These are phyloP conservation scores for Deilephila porcellus DNA, from an alignment of 2,888 invertebrate species.

Conservation along the genomic window DNA sequence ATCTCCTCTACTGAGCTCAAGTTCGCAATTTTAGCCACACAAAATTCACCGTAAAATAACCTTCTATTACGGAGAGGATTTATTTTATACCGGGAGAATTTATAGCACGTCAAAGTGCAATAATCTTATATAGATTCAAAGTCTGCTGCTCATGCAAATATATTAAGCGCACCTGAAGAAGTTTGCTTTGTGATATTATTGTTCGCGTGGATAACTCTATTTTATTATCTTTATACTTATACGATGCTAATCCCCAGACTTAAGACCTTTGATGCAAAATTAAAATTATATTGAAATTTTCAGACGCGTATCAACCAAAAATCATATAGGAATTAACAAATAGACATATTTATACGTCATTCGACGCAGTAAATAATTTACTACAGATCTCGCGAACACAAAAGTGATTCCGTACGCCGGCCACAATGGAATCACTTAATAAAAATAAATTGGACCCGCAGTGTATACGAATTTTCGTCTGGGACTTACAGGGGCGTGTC, in stretches of 20 bases:
- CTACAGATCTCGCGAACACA: background rate
- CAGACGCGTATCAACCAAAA: no score
- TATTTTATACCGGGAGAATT: background rate
- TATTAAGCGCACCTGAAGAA: background rate
- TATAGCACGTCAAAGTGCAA: background rate
- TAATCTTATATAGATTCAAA: background rate
- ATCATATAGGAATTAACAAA: background rate
- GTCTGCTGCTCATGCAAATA: slow-evolving; percentile 2
- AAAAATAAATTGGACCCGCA: slow-evolving; percentile 24
- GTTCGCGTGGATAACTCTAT: no score
- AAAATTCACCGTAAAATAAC: slow-evolving; percentile 1
- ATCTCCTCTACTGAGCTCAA: slow-evolving; percentile 1
- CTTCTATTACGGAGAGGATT: background rate
- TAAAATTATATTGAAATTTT: no score
- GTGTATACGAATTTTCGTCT: slow-evolving; percentile 25
- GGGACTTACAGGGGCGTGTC: slow-evolving; percentile 47
- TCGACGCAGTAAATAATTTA: background rate
- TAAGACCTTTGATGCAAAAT: no score
- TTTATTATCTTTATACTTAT: no score
- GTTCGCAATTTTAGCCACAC: background rate
- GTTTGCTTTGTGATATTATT: background rate
- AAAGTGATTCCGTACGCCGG: background rate
- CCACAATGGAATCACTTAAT: slow-evolving; percentile 27
- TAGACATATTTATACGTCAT: background rate
- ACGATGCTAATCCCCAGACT: no score